Conservation (phyloP, 2,113 vertebrate species). For the Odobenus rosmarus region DNA sequence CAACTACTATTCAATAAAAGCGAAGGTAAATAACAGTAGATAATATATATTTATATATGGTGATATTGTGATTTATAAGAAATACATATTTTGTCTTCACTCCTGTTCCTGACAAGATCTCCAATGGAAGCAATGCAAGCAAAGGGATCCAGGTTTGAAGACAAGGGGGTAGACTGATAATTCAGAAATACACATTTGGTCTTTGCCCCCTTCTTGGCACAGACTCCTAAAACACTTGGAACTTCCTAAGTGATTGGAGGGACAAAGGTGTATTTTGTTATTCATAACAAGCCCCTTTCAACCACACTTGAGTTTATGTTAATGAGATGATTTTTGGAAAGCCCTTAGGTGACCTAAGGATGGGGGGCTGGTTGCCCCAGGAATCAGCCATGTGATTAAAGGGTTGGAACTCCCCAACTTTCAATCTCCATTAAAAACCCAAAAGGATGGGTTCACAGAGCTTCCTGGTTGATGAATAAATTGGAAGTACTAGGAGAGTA, state of each 20-base stretch:
- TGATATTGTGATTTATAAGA: not conserved
- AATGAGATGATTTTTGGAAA: not conserved
- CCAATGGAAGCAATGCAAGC: not conserved
- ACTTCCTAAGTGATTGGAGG: slow-evolving; percentile 3
- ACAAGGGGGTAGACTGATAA: not conserved
- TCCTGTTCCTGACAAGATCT: not conserved
- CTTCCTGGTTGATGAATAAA: not conserved
- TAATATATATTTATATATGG: not conserved
- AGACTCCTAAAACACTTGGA: not conserved
- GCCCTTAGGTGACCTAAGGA: not conserved
- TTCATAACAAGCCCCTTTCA: not conserved
- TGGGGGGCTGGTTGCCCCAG: not conserved
- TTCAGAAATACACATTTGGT: not conserved
- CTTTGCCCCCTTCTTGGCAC: not conserved
- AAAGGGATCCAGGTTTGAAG: not conserved
- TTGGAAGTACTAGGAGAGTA: not conserved
- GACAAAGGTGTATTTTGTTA: slow-evolving; percentile 2
- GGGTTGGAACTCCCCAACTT: not conserved
- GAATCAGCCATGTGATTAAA: not conserved
- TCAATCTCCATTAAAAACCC: not conserved
- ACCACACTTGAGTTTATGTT: not conserved
- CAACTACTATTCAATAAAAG: slow-evolving; percentile 6
- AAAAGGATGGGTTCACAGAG: not conserved
- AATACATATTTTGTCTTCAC: not conserved
- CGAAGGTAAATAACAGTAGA: not conserved